These are phyloP conservation scores for Bursaphelenchus mucronatus DNA, from an alignment of 1,140 invertebrate genomes.

Conservation along the genomic window DNA sequence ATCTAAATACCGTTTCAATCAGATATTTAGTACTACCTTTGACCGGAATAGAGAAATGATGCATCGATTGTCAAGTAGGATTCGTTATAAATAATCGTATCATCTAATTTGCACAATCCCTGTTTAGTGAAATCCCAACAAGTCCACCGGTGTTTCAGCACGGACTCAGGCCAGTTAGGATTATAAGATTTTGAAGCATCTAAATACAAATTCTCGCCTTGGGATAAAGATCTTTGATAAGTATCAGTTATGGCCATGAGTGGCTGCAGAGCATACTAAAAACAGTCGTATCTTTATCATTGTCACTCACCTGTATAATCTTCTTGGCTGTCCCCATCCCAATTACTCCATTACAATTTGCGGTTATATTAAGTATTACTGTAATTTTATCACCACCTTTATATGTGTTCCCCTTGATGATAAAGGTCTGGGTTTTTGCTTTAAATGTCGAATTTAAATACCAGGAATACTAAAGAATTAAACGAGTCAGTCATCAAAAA, in stretches of 20 bases:
- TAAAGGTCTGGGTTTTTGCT: no score
- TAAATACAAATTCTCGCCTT: not conserved
- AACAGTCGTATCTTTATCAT: not conserved
- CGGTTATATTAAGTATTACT: not conserved
- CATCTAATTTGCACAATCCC: not conserved
- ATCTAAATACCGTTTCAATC: not conserved
- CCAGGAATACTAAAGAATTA: no score
- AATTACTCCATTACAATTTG: not conserved
- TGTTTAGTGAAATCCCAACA: not conserved
- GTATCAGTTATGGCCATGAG: not conserved
- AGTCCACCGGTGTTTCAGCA: not conserved
- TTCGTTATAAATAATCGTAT: no score
- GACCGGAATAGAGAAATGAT: not conserved
- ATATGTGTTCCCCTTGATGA: no score
- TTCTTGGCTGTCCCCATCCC: not conserved
- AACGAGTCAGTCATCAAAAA: no score
- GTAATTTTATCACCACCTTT: not conserved
- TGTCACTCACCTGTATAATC: not conserved
- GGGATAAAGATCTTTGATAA: not conserved
- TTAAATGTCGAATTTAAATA: no score
- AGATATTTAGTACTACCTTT: not conserved
- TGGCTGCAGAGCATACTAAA: not conserved
- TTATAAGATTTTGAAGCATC: constrained; percentile 5
- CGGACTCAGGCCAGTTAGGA: not conserved
- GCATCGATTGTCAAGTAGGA: no score